Base-by-base conservation (phyloP, 2,797 vertebrate genomes). In the Oreochromis mossambicus region DNA sequence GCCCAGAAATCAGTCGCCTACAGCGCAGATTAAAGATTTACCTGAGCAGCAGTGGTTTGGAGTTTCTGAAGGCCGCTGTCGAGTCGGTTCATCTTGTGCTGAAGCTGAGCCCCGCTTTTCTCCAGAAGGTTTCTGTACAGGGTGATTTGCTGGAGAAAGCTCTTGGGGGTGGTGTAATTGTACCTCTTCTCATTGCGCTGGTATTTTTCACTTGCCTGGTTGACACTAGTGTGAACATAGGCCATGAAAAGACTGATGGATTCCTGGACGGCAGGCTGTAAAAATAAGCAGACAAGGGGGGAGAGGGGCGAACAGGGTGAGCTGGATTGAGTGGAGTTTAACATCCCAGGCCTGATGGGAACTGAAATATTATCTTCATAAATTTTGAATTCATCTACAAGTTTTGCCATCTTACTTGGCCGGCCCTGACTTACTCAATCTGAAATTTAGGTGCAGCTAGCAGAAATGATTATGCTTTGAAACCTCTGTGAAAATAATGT, bases 241-340 rank as follows among this genome's bases (percentile, higher is more conserved):
- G 96, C 96, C 97, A 97, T 97, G 95, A 98, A 98, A 94, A 96
- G 94, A 90, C 96, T 97, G 92, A 98, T 94, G 83, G 96, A 96
- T 91, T 97, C 96, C 93, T 97, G 96, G 92, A 97, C 87, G 61
- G 92, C 92, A 70, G 94, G 95, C 97, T 98, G 95, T 93, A 97
- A 96, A 95, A 81, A 94, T 78, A 95, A 94, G 90, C 91, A 92
- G 92, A 91, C 93, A 91, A 87, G 92, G 85, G 79, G 68, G 89
- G 84, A 91, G 88, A 89, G 86, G 92, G 91, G 92, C 82, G 90
- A 85, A 85, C 81, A 70, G 82, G 91, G 92, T 7, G 89, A 90
- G 91, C 88, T 88, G 94, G 94, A 97, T 97, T 96, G 95, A 97
- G 95, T 93, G 79, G 92, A 94, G 93, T 97, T 97, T 97, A 97